Evolutionary conservation across 2,113 vertebrate species (phyloP), one percentile per base, ranked within the genome.

Genomic region (Pomatostomus ruficeps): DNA sequence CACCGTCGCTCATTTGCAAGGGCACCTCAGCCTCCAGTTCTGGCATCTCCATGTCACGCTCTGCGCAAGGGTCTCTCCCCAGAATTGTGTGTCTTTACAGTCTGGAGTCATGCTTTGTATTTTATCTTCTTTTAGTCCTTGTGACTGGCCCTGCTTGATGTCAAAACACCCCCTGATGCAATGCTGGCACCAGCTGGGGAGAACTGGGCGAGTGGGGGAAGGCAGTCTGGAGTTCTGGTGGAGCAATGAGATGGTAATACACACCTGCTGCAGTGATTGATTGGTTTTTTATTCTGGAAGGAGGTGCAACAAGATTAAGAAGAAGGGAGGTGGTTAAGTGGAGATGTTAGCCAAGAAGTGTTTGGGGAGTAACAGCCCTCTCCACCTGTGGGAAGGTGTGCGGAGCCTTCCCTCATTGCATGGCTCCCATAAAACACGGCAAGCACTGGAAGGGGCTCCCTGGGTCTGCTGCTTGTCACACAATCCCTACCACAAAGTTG

Each of bases 41-140:
- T 70, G 55, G 3, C 43, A 18, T 1, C 1, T 1, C 1, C 0
- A 2, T 33, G 43, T 22, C 0, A 0, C 63, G 17, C 55, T 87
- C 57, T 51, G 57, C 55, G 52, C 29, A 1, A 6, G 21, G 40
- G 22, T 43, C 65, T 51, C 92, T 31, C 35, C 72, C 63, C 9
- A 13, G 63, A 43, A 29, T 15, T 49, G 25, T 11, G 0, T 46
- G 26, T n/a, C 22, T 66, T 54, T 49, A 28, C 46, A 58, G 35
- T 16, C 25, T 8, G 7, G 48, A 38, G 12, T 4, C 13, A 6
- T 25, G 38, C 17, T 62, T 49, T 23, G 14, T 22, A 0, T 48
- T 88, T 14, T 28, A 9, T 17, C 14, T 79, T 21, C 43, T 4
- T 59, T 20, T 45, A 48, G 16, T 42, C 3, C 40, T 14, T 33